Evolutionary conservation across 2,113 vertebrate genomes (phyloP).

Genomic region (Miniopterus natalensis): DNA sequence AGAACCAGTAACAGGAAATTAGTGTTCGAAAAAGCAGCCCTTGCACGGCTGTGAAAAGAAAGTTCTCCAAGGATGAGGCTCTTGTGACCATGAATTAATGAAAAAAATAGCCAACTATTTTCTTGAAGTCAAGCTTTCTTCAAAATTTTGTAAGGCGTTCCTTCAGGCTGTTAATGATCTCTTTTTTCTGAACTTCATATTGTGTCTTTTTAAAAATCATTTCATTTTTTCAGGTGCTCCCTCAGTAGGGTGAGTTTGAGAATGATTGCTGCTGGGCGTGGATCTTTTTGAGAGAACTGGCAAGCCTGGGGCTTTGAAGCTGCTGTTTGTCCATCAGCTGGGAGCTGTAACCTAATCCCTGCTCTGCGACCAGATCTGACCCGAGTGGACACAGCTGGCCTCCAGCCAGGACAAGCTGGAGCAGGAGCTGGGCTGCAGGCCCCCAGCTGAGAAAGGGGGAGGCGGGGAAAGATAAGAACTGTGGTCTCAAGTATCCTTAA

Average conservation of each 20-base stretch:
- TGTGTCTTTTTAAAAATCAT: not conserved
- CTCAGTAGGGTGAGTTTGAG: not conserved
- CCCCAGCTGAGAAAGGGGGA: slow-evolving; percentile 9
- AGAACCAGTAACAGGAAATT: slow-evolving; percentile 69
- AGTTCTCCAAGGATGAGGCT: slow-evolving; percentile 42
- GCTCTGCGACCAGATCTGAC: slow-evolving; percentile 59
- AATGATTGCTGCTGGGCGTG: slow-evolving; percentile 62
- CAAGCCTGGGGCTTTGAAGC: slow-evolving; percentile 53
- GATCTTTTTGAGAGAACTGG: slow-evolving; percentile 52
- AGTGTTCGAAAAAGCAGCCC: slow-evolving; percentile 53
- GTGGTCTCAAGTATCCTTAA: slow-evolving; percentile 75
- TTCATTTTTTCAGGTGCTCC: slow-evolving; percentile 22
- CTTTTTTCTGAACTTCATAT: slow-evolving; percentile 15
- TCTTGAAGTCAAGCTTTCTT: slow-evolving; percentile 18
- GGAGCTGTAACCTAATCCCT: slow-evolving; percentile 67
- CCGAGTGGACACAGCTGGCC: not conserved
- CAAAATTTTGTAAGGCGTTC: not conserved
- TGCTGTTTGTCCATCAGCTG: slow-evolving; percentile 75
- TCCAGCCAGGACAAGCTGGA: not conserved
- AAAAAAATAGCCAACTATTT: slow-evolving; percentile 55
- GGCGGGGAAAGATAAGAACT: slow-evolving; percentile 57
- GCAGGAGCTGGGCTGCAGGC: not conserved
- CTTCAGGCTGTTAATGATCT: not conserved
- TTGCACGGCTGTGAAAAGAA: slow-evolving; percentile 25
- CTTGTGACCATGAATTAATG: slow-evolving; percentile 1